phyloP scores from a whole-genome alignment of 2,888 invertebrate genomes.

The Congeria kusceri region DNA sequence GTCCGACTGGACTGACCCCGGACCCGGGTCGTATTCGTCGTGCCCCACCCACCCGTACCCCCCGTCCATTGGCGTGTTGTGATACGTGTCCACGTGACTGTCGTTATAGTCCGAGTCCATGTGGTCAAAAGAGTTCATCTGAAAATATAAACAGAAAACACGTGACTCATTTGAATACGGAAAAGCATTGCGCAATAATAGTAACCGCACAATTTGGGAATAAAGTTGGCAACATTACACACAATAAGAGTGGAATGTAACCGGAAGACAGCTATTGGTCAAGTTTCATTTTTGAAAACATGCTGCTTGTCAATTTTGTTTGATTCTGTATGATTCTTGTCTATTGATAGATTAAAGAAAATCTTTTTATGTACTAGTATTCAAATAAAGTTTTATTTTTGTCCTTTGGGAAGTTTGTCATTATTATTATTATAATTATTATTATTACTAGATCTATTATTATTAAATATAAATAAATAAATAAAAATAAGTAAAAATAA shows the following conservation, averaged over 20 bases:
- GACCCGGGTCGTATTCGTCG: constrained; percentile 65
- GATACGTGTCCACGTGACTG: constrained; percentile 18
- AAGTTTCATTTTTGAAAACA: too few relatives aligned
- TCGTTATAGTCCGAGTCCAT: constrained; percentile 70
- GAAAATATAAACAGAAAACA: constrained; percentile 35
- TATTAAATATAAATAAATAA: too few relatives aligned
- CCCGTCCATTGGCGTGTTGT: constrained; percentile 42
- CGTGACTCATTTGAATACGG: constrained; percentile 1
- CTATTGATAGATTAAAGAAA: too few relatives aligned
- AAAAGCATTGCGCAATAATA: neutral
- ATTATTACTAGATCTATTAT: too few relatives aligned
- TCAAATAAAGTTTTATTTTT: too few relatives aligned
- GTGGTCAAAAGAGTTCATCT: constrained; percentile 81
- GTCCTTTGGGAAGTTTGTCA: too few relatives aligned
- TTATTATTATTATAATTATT: neutral
- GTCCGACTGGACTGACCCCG: constrained; percentile 78
- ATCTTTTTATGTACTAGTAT: too few relatives aligned
- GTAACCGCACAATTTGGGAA: neutral
- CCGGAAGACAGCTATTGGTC: too few relatives aligned
- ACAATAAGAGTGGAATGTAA: too few relatives aligned
- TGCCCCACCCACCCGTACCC: constrained; percentile 60
- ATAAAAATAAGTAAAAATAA: too few relatives aligned
- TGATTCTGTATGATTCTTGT: too few relatives aligned
- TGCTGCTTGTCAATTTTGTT: too few relatives aligned
- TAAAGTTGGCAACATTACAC: neutral